These are phyloP conservation scores for Dasypus novemcinctus DNA, from an alignment of 2,113 vertebrate genomes.

Conservation along the genomic window DNA sequence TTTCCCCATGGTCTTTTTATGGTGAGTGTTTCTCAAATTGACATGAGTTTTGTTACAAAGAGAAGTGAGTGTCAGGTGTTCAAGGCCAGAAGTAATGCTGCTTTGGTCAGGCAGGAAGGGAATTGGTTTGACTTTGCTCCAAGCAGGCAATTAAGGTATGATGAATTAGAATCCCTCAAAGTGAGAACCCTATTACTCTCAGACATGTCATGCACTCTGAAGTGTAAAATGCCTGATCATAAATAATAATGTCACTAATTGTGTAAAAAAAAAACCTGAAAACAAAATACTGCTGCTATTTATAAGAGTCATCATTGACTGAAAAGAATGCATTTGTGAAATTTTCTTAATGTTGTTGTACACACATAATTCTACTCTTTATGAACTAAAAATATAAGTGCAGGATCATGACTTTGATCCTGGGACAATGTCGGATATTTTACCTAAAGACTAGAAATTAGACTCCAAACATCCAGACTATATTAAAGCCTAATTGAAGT, in stretches of 20 bases:
- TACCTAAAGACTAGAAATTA: background rate
- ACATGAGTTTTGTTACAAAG: slow-evolving; percentile 44
- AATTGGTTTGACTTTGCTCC: slow-evolving; percentile 84
- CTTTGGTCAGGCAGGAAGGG: slow-evolving; percentile 77
- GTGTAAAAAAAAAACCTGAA: slow-evolving; percentile 46
- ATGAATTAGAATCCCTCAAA: slow-evolving; percentile 81
- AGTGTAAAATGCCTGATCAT: slow-evolving; percentile 78
- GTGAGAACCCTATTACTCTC: slow-evolving; percentile 75
- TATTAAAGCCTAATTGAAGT: background rate
- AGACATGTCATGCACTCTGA: slow-evolving; percentile 70
- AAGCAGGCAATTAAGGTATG: slow-evolving; percentile 83
- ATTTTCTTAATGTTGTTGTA: background rate
- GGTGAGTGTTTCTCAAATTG: slow-evolving; percentile 49
- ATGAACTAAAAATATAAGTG: background rate
- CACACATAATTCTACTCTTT: background rate
- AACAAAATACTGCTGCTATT: slow-evolving; percentile 45
- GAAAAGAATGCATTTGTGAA: background rate
- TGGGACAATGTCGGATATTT: background rate
- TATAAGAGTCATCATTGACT: background rate
- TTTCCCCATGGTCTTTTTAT: background rate
- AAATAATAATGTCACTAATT: slow-evolving; percentile 79
- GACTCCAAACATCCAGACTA: background rate
- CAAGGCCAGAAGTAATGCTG: slow-evolving; percentile 54
- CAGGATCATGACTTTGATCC: background rate
- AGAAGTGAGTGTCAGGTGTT: slow-evolving; percentile 69